phyloP scores from a whole-genome alignment of 2,888 invertebrate species.

The Amphipoea lucens region DNA sequence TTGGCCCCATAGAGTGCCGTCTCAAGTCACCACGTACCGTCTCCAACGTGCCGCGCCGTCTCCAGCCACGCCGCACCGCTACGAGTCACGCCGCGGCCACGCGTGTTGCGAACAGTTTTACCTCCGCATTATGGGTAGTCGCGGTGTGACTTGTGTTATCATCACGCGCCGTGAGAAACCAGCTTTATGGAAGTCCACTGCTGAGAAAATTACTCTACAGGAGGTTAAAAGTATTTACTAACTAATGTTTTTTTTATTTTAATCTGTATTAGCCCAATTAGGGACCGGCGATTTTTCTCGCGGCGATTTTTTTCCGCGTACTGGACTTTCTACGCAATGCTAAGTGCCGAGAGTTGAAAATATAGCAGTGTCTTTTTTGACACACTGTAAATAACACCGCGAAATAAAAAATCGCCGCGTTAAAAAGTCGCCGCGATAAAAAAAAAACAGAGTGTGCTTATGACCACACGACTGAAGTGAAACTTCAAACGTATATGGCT shows the following conservation, averaged over 20 bases:
- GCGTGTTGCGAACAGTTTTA: not conserved
- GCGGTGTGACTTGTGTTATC: not conserved
- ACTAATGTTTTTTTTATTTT: not conserved
- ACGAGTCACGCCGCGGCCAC: not conserved
- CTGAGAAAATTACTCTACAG: not conserved
- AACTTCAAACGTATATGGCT: no score
- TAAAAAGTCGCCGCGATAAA: no score
- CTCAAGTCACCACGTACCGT: not conserved
- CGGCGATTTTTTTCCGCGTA: not conserved
- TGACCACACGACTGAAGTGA: no score
- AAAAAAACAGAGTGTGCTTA: no score
- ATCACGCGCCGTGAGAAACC: not conserved
- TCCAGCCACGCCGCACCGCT: not conserved
- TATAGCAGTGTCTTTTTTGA: not conserved
- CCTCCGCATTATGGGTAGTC: not conserved
- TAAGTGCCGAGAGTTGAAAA: not conserved
- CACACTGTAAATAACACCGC: not conserved
- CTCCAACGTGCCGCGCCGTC: not conserved
- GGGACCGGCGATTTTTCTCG: not conserved
- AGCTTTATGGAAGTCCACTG: not conserved
- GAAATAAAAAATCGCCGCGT: not conserved
- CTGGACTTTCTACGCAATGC: not conserved
- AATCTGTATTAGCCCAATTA: not conserved
- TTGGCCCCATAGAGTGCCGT: not conserved
- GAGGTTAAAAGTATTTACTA: not conserved